phyloP scores from a whole-genome alignment of 1,140 invertebrate genomes.

The Bombus waltoni region DNA sequence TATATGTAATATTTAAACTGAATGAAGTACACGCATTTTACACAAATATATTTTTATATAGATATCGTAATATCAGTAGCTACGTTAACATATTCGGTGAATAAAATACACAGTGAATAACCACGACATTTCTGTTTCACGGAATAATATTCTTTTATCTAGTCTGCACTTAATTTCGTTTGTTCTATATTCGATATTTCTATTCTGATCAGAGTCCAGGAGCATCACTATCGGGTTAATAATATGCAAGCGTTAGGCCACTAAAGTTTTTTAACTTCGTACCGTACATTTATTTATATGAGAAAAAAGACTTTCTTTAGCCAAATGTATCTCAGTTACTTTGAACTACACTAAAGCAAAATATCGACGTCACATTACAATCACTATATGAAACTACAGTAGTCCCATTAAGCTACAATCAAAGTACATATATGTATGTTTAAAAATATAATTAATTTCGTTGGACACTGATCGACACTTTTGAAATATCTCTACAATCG shows the following conservation, averaged over 20 bases:
- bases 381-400: not conserved
- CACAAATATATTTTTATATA: conserved; percentile 53
- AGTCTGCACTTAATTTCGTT: conserved; percentile 1
- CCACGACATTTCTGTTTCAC: conserved; percentile 25
- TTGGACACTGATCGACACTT: conserved; percentile 49
- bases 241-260: conserved; percentile 34
- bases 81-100: conserved; percentile 32
- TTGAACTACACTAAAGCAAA: conserved; percentile 4
- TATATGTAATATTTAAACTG: conserved; percentile 53
- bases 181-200: conserved; percentile 38
- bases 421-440: not conserved
- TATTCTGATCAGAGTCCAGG: conserved; percentile 53
- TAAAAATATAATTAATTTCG: conserved; percentile 6
- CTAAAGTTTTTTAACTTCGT: not conserved
- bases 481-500: conserved; percentile 6
- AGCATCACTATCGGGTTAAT: not conserved
- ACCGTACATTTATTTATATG: not conserved
- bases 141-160: conserved; percentile 4
- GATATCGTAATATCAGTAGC: conserved; percentile 48
- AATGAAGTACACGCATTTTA: conserved; percentile 62
- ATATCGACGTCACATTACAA: not conserved
- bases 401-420: conserved; percentile 2
- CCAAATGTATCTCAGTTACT: not conserved
- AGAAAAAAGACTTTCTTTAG: not conserved
- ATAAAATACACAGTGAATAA: conserved; percentile 55